phyloP scores from a whole-genome alignment of 2,888 invertebrate genomes.

The Nesidiocoris tenuis region DNA sequence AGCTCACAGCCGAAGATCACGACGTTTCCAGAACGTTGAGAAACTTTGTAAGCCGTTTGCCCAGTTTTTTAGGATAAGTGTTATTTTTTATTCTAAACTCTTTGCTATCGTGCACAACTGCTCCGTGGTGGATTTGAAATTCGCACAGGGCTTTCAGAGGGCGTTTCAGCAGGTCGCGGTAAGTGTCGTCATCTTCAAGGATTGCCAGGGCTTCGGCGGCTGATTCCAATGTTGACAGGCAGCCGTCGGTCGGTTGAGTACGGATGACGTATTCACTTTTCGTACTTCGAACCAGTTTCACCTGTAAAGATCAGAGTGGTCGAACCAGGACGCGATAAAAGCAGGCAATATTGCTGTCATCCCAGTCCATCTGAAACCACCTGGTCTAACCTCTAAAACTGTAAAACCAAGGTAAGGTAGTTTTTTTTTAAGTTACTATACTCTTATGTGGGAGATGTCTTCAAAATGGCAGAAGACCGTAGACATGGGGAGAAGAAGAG shows the following conservation, averaged over 20 bases:
- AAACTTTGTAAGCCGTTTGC: conserved; percentile 65
- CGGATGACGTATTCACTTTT: conserved; percentile 87
- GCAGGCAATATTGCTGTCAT: too few species aligned
- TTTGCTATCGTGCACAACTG: conserved; percentile 90
- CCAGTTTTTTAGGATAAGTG: conserved; percentile 76
- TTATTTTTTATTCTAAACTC: conserved; percentile 80
- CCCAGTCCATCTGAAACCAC: too few species aligned
- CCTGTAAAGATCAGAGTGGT: too few species aligned
- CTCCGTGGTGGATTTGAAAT: conserved; percentile 86
- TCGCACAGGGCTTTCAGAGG: conserved; percentile 82
- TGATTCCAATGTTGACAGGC: conserved; percentile 86
- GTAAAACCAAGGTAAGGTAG: too few species aligned
- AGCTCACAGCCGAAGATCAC: conserved; percentile 2
- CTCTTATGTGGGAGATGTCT: too few species aligned
- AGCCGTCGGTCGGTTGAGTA: conserved; percentile 89
- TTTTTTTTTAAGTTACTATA: too few species aligned
- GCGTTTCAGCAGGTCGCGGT: conserved; percentile 67
- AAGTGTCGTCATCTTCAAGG: conserved; percentile 65
- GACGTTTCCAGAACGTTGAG: conserved; percentile 43
- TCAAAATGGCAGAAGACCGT: too few species aligned
- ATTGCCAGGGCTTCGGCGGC: conserved; percentile 76
- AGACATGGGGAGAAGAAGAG: too few species aligned
- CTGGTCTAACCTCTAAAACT: too few species aligned
- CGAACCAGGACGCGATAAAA: too few species aligned
- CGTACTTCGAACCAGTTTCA: conserved; percentile 71